Conservation (phyloP, 2,797 vertebrate genomes). For the Alectoris magna region DNA sequence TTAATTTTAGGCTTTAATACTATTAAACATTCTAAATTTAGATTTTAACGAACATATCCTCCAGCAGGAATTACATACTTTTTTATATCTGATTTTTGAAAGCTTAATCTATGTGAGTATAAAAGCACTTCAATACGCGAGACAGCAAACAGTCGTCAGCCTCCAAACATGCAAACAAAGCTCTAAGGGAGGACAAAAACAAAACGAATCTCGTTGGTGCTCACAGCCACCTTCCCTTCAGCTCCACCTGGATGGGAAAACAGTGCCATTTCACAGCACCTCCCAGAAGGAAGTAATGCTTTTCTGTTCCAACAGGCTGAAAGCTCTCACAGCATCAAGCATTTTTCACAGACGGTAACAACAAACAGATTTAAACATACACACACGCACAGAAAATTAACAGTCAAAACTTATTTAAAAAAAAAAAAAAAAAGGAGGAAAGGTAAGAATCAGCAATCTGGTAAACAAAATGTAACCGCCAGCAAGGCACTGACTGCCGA, state of each 20-base stretch:
- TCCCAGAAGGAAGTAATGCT: neutral
- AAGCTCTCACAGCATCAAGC: neutral
- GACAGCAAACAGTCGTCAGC: neutral
- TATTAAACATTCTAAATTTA: neutral
- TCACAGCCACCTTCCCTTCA: neutral
- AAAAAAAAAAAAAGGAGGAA: neutral
- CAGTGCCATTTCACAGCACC: neutral
- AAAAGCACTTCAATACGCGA: neutral
- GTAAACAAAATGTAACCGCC: neutral
- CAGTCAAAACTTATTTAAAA: neutral
- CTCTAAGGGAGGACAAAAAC: neutral
- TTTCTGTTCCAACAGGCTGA: neutral
- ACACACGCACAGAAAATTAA: neutral
- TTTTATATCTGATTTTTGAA: neutral
- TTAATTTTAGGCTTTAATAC: neutral
- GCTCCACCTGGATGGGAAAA: neutral
- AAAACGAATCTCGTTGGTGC: fast-evolving
- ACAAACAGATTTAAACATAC: fast-evolving
- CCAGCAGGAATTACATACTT: neutral
- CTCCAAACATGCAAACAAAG: neutral
- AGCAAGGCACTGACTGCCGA: neutral
- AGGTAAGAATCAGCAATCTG: neutral
- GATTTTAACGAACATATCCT: neutral
- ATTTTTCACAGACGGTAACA: neutral
- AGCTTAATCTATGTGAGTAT: neutral